Evolutionary conservation across 1,140 invertebrate species (phyloP), one percentile per base, ranked within the genome.

Genomic region (Bombus consobrinus): DNA sequence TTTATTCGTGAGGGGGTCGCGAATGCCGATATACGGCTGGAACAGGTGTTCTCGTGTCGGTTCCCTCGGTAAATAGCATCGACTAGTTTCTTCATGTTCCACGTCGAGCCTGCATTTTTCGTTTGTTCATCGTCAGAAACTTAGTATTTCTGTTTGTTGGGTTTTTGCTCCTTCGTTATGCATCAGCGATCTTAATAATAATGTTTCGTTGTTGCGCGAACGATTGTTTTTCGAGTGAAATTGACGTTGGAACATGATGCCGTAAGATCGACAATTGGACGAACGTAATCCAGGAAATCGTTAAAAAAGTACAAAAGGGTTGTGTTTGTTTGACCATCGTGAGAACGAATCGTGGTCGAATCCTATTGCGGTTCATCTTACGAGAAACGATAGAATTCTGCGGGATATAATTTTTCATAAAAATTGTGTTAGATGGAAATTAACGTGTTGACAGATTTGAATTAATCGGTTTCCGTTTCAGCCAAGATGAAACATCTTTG

Each of bases 401-500:
- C 3, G 9, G 28, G 10, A 62, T 62, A 62, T 12, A 62, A 62
- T 62, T n/a, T 28, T 22, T 53, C 15, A 34, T 66, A 62, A n/a
- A 62, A 5, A n/a, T 0, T 22, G 15, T 2, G 28, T 25, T 39
- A 12, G 1, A 3, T n/a, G 39, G n/a, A 72, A 41, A n/a, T 47
- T 47, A 25, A 8, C 1, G n/a, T 4, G 15, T 62, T 13, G 28
- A 22, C 3, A 28, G n/a, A 10, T 37, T 5, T 25, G 15, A 15
- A 74, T 34, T 53, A 18, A 68, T 66, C 62, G 4, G 9, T 39
- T 25, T 68, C 66, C 34, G 41, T 96, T 96, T 64, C 95, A 97
- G 96, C 96, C 95, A 97, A 97, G 96, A 97, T 97, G 96, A 97
- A 97, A 96, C 96, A 96, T 96, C 96, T 97, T 96, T 96, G 96